Base-by-base conservation (phyloP, 2,797 vertebrate species). In the Anas bahamensis region DNA sequence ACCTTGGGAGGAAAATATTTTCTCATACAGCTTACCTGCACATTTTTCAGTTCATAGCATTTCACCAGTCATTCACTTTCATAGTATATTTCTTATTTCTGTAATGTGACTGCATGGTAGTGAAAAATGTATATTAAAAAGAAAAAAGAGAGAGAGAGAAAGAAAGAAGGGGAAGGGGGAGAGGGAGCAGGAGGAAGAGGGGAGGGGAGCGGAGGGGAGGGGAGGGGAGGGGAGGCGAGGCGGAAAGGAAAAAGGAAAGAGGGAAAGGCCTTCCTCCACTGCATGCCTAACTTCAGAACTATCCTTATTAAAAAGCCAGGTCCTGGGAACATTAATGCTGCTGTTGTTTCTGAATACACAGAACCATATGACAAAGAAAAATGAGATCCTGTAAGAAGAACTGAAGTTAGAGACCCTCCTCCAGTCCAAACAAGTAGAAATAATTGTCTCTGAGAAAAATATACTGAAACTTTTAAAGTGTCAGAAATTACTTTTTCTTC, bases 401-500 rank as follows among this genome's bases (percentile, higher is more conserved):
- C 5, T 76, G 52, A 82, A 84, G 17, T 4, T 17, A 79, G 39
- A 73, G 10, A 46, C 12, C 18, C 44, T 78, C 8, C 21, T 13
- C 69, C 16, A 39, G n/a, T 59, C 76, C 35, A 0, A 0, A 88
- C 55, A 74, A 68, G 17, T 16, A 80, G 42, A 72, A 4, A 57
- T 35, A 39, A 33, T 13, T 89, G 17, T n/a, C 18, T 89, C 13
- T 74, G n/a, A 83, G 24, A 74, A 7, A 92, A 76, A 83, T 37
- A 23, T 39, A 23, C 24, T 42, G 19, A 83, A 89, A 92, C 29
- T 65, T 81, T 11, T 59, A 68, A 18, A 86, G 7, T 59, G 21
- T 33, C 69, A 90, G 73, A 92, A 90, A 81, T 56, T 33, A 56
- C 35, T 81, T 90, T 93, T 85, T 74, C 19, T 68, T 88, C 76